phyloP scores from a whole-genome alignment of 2,797 vertebrate genomes.

The Lepidocolaptes lacrymiger region DNA sequence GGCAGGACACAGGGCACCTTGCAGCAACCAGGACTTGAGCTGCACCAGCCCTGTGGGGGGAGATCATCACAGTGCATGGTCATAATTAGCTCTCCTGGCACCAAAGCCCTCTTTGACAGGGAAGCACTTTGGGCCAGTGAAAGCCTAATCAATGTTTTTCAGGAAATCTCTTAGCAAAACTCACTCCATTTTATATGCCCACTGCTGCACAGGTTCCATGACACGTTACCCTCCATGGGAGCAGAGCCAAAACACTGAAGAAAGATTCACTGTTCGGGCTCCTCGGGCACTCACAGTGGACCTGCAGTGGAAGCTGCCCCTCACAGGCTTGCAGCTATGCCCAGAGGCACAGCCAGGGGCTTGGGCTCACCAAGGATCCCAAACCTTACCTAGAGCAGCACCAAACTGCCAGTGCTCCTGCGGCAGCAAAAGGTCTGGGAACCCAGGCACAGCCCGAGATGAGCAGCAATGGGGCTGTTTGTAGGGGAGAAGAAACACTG shows the following conservation, averaged over 20 bases:
- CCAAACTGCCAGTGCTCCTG: rapidly evolving
- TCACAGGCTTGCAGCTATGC: background rate
- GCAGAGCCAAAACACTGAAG: background rate
- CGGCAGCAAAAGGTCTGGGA: background rate
- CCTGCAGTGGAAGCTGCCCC: background rate
- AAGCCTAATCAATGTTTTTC: background rate
- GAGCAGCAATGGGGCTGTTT: background rate
- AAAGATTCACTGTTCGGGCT: background rate
- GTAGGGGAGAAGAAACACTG: background rate
- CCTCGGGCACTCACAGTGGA: background rate
- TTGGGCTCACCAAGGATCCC: background rate
- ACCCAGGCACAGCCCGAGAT: no score
- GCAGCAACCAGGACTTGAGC: background rate
- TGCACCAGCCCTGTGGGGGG: rapidly evolving
- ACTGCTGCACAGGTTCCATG: background rate
- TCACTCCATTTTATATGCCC: background rate
- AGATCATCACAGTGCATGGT: rapidly evolving
- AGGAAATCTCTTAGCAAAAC: background rate
- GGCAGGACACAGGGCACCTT: background rate
- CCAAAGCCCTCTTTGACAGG: background rate
- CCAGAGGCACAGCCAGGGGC: background rate
- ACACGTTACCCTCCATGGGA: background rate
- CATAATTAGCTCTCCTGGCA: background rate
- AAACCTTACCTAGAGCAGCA: background rate
- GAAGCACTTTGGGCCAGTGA: background rate